Conservation (phyloP, 2,113 vertebrate genomes). For the Psilopsiagon aurifrons region DNA sequence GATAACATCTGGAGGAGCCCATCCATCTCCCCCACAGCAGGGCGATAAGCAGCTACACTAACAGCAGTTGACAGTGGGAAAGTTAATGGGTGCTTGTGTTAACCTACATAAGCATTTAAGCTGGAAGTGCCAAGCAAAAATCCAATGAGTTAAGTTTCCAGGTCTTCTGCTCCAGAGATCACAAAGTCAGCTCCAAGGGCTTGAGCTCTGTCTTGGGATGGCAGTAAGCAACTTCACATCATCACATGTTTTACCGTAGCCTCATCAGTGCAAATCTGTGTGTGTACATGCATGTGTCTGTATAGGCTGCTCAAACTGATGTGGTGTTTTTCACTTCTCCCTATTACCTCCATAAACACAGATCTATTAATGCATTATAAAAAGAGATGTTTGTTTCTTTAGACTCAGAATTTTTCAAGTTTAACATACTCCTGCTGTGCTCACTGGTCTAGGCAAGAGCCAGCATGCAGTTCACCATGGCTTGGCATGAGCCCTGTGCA, state of each 20-base stretch:
- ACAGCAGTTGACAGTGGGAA: conserved; percentile 21
- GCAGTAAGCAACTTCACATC: not conserved
- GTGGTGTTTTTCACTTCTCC: not conserved
- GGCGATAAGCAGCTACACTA: not conserved
- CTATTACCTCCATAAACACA: not conserved
- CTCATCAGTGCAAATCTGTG: not conserved
- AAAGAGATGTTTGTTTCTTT: not conserved
- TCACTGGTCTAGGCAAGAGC: not conserved
- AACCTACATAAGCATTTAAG: conserved; percentile 27
- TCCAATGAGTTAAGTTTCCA: not conserved
- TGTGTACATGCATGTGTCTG: not conserved
- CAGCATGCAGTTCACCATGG: not conserved
- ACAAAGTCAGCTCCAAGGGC: not conserved
- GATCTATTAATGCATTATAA: not conserved
- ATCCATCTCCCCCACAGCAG: conserved; percentile 31
- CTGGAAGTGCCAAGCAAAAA: not conserved
- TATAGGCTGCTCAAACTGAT: not conserved
- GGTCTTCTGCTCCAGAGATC: not conserved
- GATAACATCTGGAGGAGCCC: conserved; percentile 11
- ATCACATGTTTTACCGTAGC: not conserved
- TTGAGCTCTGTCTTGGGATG: not conserved
- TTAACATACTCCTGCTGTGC: not conserved
- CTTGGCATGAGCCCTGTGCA: rapidly evolving
- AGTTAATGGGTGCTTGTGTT: conserved; percentile 13
- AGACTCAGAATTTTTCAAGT: not conserved